Percentiles rank a stretch among this genome's conserved stretches.
Evolutionary conservation across 2,888 invertebrate genomes (phyloP).

Genomic region (Lasioglossum villosulum): DNA sequence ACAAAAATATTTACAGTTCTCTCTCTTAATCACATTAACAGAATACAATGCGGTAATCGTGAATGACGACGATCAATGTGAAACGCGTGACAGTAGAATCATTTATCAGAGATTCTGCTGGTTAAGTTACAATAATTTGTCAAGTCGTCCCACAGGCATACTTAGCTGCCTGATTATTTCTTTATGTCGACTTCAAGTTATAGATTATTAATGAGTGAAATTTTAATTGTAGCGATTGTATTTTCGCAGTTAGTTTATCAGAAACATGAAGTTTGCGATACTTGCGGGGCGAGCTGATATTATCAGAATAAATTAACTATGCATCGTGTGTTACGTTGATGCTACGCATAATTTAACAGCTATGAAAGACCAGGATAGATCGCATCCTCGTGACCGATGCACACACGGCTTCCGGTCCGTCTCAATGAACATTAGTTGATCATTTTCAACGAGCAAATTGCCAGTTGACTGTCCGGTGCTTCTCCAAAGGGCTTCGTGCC

Average conservation of each 20-base stretch:
- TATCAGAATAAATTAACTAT: slow-evolving; percentile 41
- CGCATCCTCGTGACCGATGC: not conserved
- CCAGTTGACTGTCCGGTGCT: slow-evolving; percentile 91
- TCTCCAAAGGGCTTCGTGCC: slow-evolving; percentile 90
- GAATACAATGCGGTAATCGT: not conserved
- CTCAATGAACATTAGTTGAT: slow-evolving; percentile 67
- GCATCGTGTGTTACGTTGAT: not conserved
- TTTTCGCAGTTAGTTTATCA: not conserved
- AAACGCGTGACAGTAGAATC: slow-evolving; percentile 6
- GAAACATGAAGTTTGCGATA: not conserved
- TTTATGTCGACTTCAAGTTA: not conserved
- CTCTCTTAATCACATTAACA: not conserved
- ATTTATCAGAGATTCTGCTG: not conserved
- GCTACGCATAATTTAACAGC: slow-evolving; percentile 6
- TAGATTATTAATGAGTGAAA: not conserved
- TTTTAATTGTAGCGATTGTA: not conserved
- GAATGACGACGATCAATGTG: not conserved
- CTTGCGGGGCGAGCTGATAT: not conserved
- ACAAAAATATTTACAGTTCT: slow-evolving; percentile 58
- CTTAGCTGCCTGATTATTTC: not conserved
- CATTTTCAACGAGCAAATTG: slow-evolving; percentile 92
- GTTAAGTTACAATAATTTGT: not conserved
- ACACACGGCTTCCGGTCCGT: slow-evolving; percentile 15
- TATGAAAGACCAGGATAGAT: not conserved
- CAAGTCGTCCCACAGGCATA: not conserved